A percentile compares a stretch with the other conserved stretches of the same genome.
Conservation (phyloP, 2,113 vertebrate genomes). For the Heterochromis multidens region DNA sequence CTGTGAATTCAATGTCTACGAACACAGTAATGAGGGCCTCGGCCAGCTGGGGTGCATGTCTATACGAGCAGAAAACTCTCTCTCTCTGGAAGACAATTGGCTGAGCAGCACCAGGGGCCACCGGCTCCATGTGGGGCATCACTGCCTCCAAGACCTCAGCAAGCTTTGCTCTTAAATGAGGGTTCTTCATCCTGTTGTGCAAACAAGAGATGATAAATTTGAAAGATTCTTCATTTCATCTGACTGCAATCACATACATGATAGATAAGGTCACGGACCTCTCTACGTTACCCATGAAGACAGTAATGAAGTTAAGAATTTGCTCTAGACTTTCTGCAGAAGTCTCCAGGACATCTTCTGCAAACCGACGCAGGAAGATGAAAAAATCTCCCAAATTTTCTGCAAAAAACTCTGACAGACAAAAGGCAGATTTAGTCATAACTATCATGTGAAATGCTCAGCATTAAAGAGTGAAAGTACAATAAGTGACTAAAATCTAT, state of each 20-base stretch:
- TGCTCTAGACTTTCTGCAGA: slow-evolving; percentile 90
- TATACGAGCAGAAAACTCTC: slow-evolving; percentile 90
- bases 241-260: not conserved
- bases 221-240: not conserved
- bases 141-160: slow-evolving; percentile 96
- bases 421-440: not conserved
- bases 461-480: not conserved
- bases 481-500: not conserved
- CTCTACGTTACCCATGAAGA: slow-evolving; percentile 94
- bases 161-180: slow-evolving; percentile 93
- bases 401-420: slow-evolving; percentile 89
- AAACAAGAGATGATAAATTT: not conserved
- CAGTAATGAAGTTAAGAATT: slow-evolving; percentile 89
- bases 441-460: not conserved
- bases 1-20: slow-evolving; percentile 98
- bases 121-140: slow-evolving; percentile 93
- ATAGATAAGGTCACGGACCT: slow-evolving; percentile 72
- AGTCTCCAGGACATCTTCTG: slow-evolving; percentile 91
- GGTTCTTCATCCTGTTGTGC: slow-evolving; percentile 91
- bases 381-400: slow-evolving; percentile 97
- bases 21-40: slow-evolving; percentile 96
- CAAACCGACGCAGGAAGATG: slow-evolving; percentile 94
- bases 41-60: slow-evolving; percentile 83
- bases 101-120: slow-evolving; percentile 74
- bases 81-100: slow-evolving; percentile 90